phyloP scores from a whole-genome alignment of 1,140 invertebrate species.

The honey bee (Apis mellifera) region Amel_HAv3.1 CM009934.2:11018501-11019000 shows the following conservation, averaged over 20 bases:
- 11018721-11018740: neutral
- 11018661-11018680: slow-evolving; percentile 65
- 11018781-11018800: slow-evolving; percentile 52
- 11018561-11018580: slow-evolving; percentile 24
- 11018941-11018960: neutral
- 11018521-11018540: slow-evolving; percentile 37
- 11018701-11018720: neutral
- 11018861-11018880: neutral
- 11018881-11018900: no score
- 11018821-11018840: no score
- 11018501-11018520: slow-evolving; percentile 6
- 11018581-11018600: neutral
- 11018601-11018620: slow-evolving; percentile 25
- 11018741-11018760: neutral
- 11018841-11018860: slow-evolving; percentile 12
- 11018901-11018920: slow-evolving; percentile 5
- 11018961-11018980: neutral
- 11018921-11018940: slow-evolving; percentile 12
- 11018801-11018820: slow-evolving; percentile 60
- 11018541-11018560: slow-evolving; percentile 39
- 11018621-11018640: slow-evolving; percentile 34
- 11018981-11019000: slow-evolving; percentile 22
- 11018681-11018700: neutral
- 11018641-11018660: slow-evolving; percentile 60
- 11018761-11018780: slow-evolving; percentile 66